Conservation (phyloP, 2,113 vertebrate species). For the Cebus imitator region DNA sequence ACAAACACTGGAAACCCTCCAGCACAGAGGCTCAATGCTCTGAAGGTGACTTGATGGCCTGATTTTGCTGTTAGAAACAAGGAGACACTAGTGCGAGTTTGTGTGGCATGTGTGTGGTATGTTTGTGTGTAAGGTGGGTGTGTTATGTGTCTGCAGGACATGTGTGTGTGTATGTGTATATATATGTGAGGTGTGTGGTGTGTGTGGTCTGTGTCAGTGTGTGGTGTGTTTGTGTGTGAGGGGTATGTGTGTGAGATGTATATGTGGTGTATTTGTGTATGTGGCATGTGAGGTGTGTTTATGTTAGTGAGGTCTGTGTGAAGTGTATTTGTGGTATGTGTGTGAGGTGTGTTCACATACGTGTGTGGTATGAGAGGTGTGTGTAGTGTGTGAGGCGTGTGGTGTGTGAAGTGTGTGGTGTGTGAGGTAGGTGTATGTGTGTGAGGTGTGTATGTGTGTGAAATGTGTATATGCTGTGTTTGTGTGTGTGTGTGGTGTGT, state of each 20-base stretch:
- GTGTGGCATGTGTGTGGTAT: too few species aligned
- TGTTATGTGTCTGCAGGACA: too few species aligned
- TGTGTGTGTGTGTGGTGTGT: neutral
- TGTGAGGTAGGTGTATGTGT: neutral
- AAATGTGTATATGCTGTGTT: neutral
- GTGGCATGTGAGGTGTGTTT: too few species aligned
- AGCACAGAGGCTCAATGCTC: neutral
- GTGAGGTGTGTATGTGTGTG: neutral
- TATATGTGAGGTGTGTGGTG: too few species aligned
- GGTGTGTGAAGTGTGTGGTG: neutral
- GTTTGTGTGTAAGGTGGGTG: too few species aligned
- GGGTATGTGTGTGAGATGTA: neutral
- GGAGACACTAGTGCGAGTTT: neutral
- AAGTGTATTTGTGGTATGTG: neutral
- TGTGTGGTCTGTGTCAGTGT: too few species aligned
- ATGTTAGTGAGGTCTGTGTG: neutral
- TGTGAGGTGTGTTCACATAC: neutral
- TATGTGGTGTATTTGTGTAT: neutral
- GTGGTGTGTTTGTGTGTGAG: too few species aligned
- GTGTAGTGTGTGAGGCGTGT: too few species aligned
- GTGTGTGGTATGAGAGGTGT: neutral
- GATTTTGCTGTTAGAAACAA: neutral
- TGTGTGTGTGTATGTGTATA: too few species aligned
- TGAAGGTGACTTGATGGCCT: neutral
- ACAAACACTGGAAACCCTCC: neutral